Base-by-base conservation (phyloP, 2,888 invertebrate genomes). In the Cephus spinipes region DNA sequence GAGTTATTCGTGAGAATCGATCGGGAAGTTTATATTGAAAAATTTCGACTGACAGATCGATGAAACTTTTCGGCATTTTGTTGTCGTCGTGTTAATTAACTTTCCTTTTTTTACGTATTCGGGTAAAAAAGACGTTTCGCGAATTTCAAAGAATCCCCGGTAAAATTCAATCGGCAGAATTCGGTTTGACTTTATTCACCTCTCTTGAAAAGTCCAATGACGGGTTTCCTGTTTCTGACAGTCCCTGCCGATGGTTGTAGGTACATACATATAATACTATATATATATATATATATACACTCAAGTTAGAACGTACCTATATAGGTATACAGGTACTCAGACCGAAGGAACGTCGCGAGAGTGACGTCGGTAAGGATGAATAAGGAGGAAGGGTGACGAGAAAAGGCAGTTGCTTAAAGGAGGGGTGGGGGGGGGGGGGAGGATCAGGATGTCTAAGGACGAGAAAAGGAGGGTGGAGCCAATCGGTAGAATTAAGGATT, bases 401-500 rank as follows among this genome's bases (percentile, higher is more conserved):
- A 55, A 55, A 55, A 55, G 55, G 55, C 55, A 55, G 55, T 55
- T 55, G 55, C 55, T 55, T 23, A 2, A 23, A 23, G 4, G 32
- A 32, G 34, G 11, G 40, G 1, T 1, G 15, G 15, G 1, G 1
- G 1, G 6, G 34, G 34, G 34, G 6, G 0, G 55, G 55, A 23
- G 23, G 55, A 55, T 55, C 55, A 23, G 55, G 55, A 55, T 55
- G 55, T 55, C 23, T 55, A 77, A 77, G 76, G 74, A 78, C 76
- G 74, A 73, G 80, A 80, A 80, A 79, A 80, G 79, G 78, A 81
- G 82, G 81, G 83, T 23, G 85, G 86, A 86, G 82, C 84, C 86
- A 86, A 87, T 86, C 86, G 86, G 80, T 82, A 80, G 84, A 88
- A 88, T 88, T 88, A 88, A 87, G 87, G 85, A 88, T 88, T 88